Base-by-base conservation (phyloP, 2,888 invertebrate species). In the Mellilla xanthometata region DNA sequence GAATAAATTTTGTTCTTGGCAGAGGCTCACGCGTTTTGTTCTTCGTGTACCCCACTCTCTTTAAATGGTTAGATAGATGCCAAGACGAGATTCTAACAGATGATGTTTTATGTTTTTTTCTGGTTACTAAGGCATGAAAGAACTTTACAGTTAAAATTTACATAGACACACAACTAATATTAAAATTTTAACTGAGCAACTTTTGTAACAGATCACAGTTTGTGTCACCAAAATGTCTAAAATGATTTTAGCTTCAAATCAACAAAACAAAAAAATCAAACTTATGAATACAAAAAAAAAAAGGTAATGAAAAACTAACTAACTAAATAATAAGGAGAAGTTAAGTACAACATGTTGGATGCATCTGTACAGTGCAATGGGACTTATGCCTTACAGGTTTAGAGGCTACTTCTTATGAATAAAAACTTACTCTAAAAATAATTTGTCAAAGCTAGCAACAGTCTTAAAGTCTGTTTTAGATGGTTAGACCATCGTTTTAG, bases 151-250 rank as follows among this genome's bases (percentile, higher is more conserved):
- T 61, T 62, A 65, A 57, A 65, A 59, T 49, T 58, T 72, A 70
- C 60, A 43, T 54, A 52, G 51, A 54, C 42, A n/a, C n/a, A 51
- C 58, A 65, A 66, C 60, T 69, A 69, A 60, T 41, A 57, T 74
- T 76, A 81, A 80, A 81, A 76, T 77, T 76, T 75, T 58, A 76
- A 82, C 65, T 86, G 84, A 86, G 85, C 82, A 85, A 84, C 76
- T 67, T 74, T 77, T 71, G 38, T 44, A 23, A 41, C 47, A 38
- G 36, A 51, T 44, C 50, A 47, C 47, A 48, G 47, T 38, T 27
- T 30, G 7, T 8, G 19, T 19, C n/a, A n/a, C 39, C 13, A 35
- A 39, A 10, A 28, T 35, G 23, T 29, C 32, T 31, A 33, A 10
- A 15, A 35, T 36, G 28, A 32, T 30, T 41, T 47, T 30, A 33